phyloP scores from a whole-genome alignment of 92 coral and sea anemone genomes.

The Diadumene lineata region DNA sequence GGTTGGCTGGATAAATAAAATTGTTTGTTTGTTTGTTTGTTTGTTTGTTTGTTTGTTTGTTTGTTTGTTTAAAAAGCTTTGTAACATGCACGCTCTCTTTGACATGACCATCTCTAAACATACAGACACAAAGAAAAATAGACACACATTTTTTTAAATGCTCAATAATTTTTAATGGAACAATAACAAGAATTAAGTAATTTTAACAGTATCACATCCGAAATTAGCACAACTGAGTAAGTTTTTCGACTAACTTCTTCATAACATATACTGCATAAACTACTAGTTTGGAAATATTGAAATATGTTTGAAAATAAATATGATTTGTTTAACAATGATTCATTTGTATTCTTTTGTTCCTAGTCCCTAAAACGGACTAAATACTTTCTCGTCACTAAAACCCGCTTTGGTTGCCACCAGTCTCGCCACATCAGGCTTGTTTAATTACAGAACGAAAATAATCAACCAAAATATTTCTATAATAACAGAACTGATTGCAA shows the following conservation, averaged over 20 bases:
- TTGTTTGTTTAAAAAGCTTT: too few relatives aligned
- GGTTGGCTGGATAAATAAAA: too few relatives aligned
- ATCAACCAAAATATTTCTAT: neutral
- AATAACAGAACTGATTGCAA: neutral
- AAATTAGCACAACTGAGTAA: constrained; percentile 32
- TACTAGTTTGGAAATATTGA: neutral
- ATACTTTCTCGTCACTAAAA: constrained; percentile 18
- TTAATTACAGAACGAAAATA: neutral
- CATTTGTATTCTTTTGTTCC: neutral
- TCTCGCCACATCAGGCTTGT: constrained; percentile 36
- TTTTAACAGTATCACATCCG: constrained; percentile 47
- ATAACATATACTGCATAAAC: constrained; percentile 20
- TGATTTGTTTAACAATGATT: constrained; percentile 6
- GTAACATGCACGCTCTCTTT: too few relatives aligned
- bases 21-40: too few relatives aligned
- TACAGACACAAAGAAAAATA: neutral
- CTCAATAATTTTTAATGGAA: constrained; percentile 15
- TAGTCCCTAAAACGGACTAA: constrained; percentile 45
- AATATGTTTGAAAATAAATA: constrained; percentile 16
- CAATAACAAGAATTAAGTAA: constrained; percentile 6
- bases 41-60: too few relatives aligned
- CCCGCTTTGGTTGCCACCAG: constrained; percentile 28
- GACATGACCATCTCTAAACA: neutral
- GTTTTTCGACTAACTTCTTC: constrained; percentile 64
- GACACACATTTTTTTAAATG: constrained; percentile 3